These are phyloP conservation scores for Dilophus febrilis DNA, from an alignment of 2,888 invertebrate genomes.

Conservation along the genomic window DNA sequence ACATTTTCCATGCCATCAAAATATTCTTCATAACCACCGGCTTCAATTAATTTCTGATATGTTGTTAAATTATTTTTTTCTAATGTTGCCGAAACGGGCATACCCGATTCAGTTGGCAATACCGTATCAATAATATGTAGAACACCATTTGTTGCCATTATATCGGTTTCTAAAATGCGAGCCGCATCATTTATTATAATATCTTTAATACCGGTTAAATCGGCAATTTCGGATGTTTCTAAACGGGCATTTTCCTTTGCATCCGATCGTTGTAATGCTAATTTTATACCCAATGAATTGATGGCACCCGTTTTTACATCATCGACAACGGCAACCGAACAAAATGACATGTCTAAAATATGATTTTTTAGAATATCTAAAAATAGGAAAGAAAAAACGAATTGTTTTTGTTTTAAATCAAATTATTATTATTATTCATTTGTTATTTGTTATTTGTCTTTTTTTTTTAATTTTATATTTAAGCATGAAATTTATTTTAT, in stretches of 20 bases:
- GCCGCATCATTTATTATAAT: conserved; percentile 39
- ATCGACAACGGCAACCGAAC: conserved; percentile 40
- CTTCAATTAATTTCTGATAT: conserved; percentile 36
- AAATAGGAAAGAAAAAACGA: neutral
- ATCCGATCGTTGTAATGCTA: conserved; percentile 21
- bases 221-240: conserved; percentile 30
- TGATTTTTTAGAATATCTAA: conserved; percentile 50
- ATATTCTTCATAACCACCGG: conserved; percentile 35
- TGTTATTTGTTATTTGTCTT: no score
- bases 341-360: conserved; percentile 46
- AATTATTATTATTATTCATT: no score
- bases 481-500: no score
- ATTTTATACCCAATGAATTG: conserved; percentile 26
- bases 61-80: conserved; percentile 41
- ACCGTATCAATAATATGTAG: conserved; percentile 49
- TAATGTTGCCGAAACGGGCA: conserved; percentile 31
- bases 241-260: conserved; percentile 33
- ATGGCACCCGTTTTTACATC: conserved; percentile 26
- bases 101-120: conserved; percentile 40
- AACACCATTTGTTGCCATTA: conserved; percentile 56
- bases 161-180: conserved; percentile 39
- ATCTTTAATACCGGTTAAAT: conserved; percentile 32
- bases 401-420: no score
- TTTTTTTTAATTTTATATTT: no score
- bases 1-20: conserved; percentile 39